Conservation (phyloP, 2,888 invertebrate genomes). For the Eupithecia subfuscata region DNA sequence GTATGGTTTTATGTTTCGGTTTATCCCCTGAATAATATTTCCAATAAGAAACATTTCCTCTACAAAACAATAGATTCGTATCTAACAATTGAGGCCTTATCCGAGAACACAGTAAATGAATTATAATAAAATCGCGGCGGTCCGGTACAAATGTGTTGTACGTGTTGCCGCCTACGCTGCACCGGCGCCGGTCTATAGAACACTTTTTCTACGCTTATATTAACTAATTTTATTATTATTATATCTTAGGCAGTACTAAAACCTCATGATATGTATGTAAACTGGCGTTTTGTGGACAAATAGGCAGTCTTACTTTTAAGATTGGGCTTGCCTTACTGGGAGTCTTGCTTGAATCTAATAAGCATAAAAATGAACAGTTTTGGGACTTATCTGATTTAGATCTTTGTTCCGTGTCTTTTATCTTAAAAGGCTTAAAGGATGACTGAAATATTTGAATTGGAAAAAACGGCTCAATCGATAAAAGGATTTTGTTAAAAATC, state of each 20-base stretch:
- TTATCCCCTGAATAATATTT: constrained; percentile 11
- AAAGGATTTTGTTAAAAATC: background rate
- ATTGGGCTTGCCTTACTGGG: constrained; percentile 20
- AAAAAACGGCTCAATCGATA: background rate
- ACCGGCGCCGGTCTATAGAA: constrained; percentile 41
- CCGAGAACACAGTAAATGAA: constrained; percentile 76
- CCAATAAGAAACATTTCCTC: constrained; percentile 14
- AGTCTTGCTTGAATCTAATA: constrained; percentile 17
- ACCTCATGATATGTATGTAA: constrained; percentile 31
- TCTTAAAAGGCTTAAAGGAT: background rate
- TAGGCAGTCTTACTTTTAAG: constrained; percentile 32
- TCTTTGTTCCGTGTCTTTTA: background rate
- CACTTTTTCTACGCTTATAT: constrained; percentile 49
- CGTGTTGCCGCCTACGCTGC: constrained; percentile 72
- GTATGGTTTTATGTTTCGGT: background rate
- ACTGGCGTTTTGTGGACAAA: constrained; percentile 37
- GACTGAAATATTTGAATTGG: background rate
- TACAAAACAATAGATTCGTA: constrained; percentile 48
- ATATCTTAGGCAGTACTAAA: constrained; percentile 30
- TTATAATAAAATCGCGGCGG: constrained; percentile 78
- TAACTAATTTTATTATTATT: constrained; percentile 47
- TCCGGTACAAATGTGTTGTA: constrained; percentile 75
- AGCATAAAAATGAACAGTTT: background rate
- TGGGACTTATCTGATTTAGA: background rate
- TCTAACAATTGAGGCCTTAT: constrained; percentile 55